Percentiles rank a stretch among this genome's conserved stretches.
phyloP scores from a whole-genome alignment of 2,888 invertebrate species.

The Mechanitis messenoides region DNA sequence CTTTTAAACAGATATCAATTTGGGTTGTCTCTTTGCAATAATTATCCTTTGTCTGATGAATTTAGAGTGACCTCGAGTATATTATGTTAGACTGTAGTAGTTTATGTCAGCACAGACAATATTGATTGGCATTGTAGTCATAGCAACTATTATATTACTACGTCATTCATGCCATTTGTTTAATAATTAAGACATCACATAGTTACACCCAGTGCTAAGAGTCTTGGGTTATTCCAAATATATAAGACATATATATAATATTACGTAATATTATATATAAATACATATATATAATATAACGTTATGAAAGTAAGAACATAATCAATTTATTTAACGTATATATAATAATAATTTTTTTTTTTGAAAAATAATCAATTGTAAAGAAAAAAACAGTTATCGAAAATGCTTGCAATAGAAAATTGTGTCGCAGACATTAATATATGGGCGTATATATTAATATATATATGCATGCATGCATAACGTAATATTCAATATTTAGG shows the following conservation, averaged over 20 bases:
- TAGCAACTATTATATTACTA: constrained; percentile 24
- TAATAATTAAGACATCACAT: constrained; percentile 23
- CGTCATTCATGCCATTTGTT: constrained; percentile 24
- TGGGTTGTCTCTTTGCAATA: background rate
- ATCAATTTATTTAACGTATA: too few species aligned
- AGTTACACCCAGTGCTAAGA: constrained; percentile 16
- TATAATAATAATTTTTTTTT: too few species aligned
- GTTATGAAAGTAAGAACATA: too few species aligned
- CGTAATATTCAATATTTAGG: constrained; percentile 24
- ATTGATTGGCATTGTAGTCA: background rate
- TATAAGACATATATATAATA: too few species aligned
- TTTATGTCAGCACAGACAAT: constrained; percentile 2
- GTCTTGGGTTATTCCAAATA: constrained; percentile 19
- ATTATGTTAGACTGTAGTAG: background rate
- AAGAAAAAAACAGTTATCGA: too few species aligned
- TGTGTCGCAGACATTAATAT: too few species aligned
- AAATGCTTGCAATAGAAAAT: too few species aligned
- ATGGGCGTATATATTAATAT: background rate
- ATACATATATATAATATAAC: too few species aligned
- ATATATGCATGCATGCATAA: constrained; percentile 22
- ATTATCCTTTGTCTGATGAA: background rate
- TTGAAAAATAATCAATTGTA: too few species aligned
- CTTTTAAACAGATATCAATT: too few species aligned
- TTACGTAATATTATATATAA: too few species aligned
- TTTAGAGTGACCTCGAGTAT: background rate